These are phyloP conservation scores for Bombus impatiens DNA, from an alignment of 1,140 invertebrate genomes.

Conservation along the genomic window DNA sequence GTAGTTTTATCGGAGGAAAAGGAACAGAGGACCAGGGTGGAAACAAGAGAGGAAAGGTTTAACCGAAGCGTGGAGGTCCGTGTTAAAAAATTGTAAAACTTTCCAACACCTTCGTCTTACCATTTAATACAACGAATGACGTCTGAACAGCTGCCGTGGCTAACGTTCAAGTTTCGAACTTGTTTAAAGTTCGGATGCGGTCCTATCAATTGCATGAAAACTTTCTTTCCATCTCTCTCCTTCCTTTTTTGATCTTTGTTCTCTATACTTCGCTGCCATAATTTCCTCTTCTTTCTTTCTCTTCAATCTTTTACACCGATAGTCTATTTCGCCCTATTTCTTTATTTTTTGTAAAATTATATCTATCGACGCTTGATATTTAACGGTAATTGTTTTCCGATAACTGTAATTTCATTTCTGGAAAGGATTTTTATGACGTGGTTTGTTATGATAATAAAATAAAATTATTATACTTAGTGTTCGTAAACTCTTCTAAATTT, in stretches of 20 bases:
- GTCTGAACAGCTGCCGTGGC: slow-evolving; percentile 49
- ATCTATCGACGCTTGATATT: background rate
- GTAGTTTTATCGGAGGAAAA: background rate
- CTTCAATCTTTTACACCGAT: background rate
- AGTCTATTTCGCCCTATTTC: background rate
- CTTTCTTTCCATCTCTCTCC: slow-evolving; percentile 42
- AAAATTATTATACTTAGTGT: no score
- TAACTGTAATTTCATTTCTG: background rate
- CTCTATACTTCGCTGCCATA: background rate
- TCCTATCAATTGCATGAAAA: slow-evolving; percentile 67
- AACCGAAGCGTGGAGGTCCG: background rate
- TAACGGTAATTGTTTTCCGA: background rate
- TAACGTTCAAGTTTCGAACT: slow-evolving; percentile 62
- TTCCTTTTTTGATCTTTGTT: background rate
- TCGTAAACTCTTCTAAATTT: no score
- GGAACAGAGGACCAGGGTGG: background rate
- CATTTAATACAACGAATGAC: slow-evolving; percentile 59
- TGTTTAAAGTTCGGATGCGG: slow-evolving; percentile 68
- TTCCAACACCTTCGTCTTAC: slow-evolving; percentile 35
- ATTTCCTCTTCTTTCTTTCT: background rate
- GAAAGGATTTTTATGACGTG: background rate
- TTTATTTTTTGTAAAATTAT: background rate
- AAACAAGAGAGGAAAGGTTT: background rate
- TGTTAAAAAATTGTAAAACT: slow-evolving; percentile 59
- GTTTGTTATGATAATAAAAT: background rate